Base-by-base conservation (phyloP, 2,113 vertebrate genomes). In the Zingel zingel region DNA sequence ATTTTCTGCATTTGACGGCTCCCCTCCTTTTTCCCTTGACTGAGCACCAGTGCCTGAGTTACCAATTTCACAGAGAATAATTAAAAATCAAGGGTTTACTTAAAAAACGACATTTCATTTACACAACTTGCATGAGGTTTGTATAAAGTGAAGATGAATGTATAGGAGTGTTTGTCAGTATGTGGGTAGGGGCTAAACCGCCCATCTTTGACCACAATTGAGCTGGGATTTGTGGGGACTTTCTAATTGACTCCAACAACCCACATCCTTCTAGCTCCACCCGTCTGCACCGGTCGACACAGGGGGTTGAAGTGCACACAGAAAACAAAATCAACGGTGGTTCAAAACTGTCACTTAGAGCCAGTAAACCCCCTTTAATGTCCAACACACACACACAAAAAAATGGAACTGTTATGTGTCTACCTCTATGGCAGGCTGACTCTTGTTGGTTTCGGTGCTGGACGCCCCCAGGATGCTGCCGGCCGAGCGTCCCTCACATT, bases 401-500 rank as follows among this genome's bases (percentile, higher is more conserved):
- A 8, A 25, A 33, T 30, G 4, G 2, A 71, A 39, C 16, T 43
- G 13, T 56, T 6, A 2, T 12, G 43, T 15, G 5, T 45, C 2
- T 66, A 98, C 97, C 96, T 97, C 96, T 6, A 98, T 95, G 0
- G 95, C 84, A 0, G 98, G 97, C 83, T 97, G 94, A 0, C 96
- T 98, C 92, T 98, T 98, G 93, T 88, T 97, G 80, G 93, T 92
- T 0, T 98, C 97, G 0, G 95, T 97, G 94, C 97, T 98, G 84
- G 93, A 94, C 50, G 95, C 94, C 0, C 98, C 98, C 13, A 98
- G 93, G 93, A 99, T 99, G 93, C 98, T 99, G 45, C 98, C 97
- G 0, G 97, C 98, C 0, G 97, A 98, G 23, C 97, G 95, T 0
- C 98, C 98, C 87, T 97, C 98, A 1, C 97, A 98, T 87, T 98